Evolutionary conservation across 2,888 invertebrate species (phyloP), one percentile per base, ranked within the genome.

Genomic region (Caenorhabditis sulstoni): DNA sequence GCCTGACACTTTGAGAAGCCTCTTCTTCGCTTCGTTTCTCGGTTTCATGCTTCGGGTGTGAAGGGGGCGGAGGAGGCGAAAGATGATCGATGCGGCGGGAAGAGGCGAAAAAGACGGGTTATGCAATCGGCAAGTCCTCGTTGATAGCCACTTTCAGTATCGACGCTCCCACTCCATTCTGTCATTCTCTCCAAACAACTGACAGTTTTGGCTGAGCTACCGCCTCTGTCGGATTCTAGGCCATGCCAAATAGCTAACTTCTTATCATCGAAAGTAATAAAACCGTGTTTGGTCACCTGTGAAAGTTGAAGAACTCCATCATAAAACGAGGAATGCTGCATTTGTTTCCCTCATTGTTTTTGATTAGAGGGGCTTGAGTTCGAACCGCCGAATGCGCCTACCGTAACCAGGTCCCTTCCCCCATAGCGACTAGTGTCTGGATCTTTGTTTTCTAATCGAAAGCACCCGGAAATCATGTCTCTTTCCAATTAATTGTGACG

Each of bases 21-120:
- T 3, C 23, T 47, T n/a, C 47, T 47, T 9, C 18, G 2, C 9
- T 47, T 29, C 29, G 23, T 55, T 66, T 57, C 57, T 47, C 55
- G 57, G 55, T 65, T 65, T 55, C 45, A 14, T 55, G 35, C 53
- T 53, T 66, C n/a, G 55, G 65, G 65, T 65, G 65, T 65, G 52
- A 65, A 53, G 53, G 44, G 18, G 45, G 47, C n/a, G 47, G 53
- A n/a, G 23, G 39, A 66, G 29, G 29, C 7, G 29, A 5, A 16
- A 57, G 49, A 66, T 66, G 66, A 66, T 66, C 57, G 66, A 66
- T 66, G 57, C 29, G 37, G 35, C 35, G 11, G 57, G 11, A 55
- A 65, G 18, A 41, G 23, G 47, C 20, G 45, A 45, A 16, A 22
- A 55, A 41, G 66, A 57, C 66, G 47, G 57, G 66, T 66, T 66